A percentile compares a stretch with the other conserved stretches of the same genome.
Conservation (phyloP, 2,113 vertebrate genomes). For the Dromaius novaehollandiae region DNA sequence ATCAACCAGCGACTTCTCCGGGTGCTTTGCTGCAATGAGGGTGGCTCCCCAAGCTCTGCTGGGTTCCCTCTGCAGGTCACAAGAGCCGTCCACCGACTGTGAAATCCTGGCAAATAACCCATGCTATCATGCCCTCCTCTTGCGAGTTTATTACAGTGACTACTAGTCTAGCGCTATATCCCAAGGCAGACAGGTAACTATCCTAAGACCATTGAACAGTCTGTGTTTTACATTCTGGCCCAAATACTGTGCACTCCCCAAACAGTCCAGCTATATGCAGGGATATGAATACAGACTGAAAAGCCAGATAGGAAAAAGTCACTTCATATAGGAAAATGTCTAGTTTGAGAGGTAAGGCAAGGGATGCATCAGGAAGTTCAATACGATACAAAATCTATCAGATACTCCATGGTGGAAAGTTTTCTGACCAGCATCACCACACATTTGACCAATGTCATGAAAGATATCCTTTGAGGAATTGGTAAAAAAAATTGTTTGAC, state of each 20-base stretch:
- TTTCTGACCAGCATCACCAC: background rate
- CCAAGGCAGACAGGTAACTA: background rate
- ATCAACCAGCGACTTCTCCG: background rate
- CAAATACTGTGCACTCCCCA: background rate
- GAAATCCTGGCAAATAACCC: background rate
- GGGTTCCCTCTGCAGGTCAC: background rate
- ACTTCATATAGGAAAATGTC: background rate
- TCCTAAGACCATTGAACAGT: background rate
- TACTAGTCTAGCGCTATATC: background rate
- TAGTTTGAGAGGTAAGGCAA: background rate
- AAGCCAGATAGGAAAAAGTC: background rate
- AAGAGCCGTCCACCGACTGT: background rate
- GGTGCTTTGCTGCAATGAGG: background rate
- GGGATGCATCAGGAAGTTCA: background rate
- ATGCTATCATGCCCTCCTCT: background rate
- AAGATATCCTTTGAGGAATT: background rate
- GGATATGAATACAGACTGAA: background rate
- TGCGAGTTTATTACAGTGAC: background rate
- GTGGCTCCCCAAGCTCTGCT: rapidly evolving
- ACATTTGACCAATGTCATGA: background rate
- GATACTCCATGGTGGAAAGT: background rate
- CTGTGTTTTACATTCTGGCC: background rate
- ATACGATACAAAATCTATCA: background rate
- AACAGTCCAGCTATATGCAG: background rate
- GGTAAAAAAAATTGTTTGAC: background rate